Base-by-base conservation (phyloP, 1,140 invertebrate genomes). In the Drosophila sulfurigaster region DNA sequence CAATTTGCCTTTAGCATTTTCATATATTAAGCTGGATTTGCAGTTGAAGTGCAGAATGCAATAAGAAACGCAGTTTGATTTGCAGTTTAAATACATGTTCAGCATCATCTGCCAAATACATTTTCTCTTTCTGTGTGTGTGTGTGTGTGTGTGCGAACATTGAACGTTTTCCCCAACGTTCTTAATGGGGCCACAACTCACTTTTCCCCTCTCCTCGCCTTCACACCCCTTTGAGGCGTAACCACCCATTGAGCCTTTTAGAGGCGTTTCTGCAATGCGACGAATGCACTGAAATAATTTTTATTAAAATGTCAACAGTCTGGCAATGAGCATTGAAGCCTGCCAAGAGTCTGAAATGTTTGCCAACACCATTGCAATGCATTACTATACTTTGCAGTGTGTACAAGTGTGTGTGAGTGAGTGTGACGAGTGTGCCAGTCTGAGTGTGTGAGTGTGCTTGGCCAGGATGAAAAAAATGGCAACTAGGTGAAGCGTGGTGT, bases 241-340 rank as follows among this genome's bases (percentile, higher is more conserved):
- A 25, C 25, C 25, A 30, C 41, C 49, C 25, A 13, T 46, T 16
- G 28, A 49, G 56, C 45, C 52, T 38, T 67, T 73, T 46, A 68
- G 57, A 54, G 65, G 49, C 65, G 57, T 49, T 62, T 41, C 72
- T 75, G 72, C 72, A 75, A 70, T 75, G 72, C 72, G 72, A 28
- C 72, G 72, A 75, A 70, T 70, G 66, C 72, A 70, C 58, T 75
- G 66, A 75, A 75, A 75, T 75, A 75, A 75, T 75, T 75, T 75
- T 75, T 75, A 75, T 75, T 75, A 75, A 75, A 75, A 75, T 75
- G 72, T 75, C 72, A 75, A 75, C 72, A 75, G 72, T 75, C 72
- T 75, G 66, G 66, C 72, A 70, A 70, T 75, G 72, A 70, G 67
- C 72, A 75, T 63, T 75, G 72, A 70, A 75, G 67, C 66, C 71